phyloP scores from a whole-genome alignment of 2,888 invertebrate species.

The Xestia sexstrigata region DNA sequence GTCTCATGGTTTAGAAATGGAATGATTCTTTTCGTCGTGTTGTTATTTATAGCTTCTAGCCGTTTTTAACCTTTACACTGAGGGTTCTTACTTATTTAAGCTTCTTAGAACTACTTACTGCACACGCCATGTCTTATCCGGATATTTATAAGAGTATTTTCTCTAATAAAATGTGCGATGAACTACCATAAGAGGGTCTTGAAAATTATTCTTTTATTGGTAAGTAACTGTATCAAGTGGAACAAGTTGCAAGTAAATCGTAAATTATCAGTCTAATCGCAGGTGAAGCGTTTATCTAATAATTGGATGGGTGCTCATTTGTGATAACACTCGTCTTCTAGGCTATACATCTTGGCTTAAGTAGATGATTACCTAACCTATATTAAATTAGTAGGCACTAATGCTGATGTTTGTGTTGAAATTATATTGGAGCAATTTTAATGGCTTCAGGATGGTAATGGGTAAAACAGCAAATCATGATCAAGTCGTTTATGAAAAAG shows the following conservation, averaged over 20 bases:
- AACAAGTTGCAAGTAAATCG: too few relatives aligned
- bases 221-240: background rate
- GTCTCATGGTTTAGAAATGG: conserved; percentile 74
- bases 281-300: conserved; percentile 57
- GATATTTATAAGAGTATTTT: conserved; percentile 40
- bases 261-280: conserved; percentile 57
- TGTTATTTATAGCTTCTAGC: conserved; percentile 60
- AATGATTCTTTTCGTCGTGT: conserved; percentile 71
- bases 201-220: conserved; percentile 23
- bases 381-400: conserved; percentile 18
- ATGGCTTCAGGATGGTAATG: background rate
- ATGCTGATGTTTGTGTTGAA: conserved; percentile 2
- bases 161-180: conserved; percentile 29
- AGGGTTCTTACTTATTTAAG: conserved; percentile 34
- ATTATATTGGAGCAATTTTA: conserved; percentile 32
- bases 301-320: conserved; percentile 62
- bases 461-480: background rate
- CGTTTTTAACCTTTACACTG: conserved; percentile 50
- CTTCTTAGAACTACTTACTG: conserved; percentile 17
- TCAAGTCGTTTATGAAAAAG: background rate
- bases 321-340: conserved; percentile 48
- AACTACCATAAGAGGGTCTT: conserved; percentile 38
- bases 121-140: conserved; percentile 4
- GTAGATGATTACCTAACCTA: conserved; percentile 29
- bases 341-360: conserved; percentile 49